Evolutionary conservation across 2,888 invertebrate genomes (phyloP), one percentile per base, ranked within the genome.

Genomic region (Leptothorax acervorum): DNA sequence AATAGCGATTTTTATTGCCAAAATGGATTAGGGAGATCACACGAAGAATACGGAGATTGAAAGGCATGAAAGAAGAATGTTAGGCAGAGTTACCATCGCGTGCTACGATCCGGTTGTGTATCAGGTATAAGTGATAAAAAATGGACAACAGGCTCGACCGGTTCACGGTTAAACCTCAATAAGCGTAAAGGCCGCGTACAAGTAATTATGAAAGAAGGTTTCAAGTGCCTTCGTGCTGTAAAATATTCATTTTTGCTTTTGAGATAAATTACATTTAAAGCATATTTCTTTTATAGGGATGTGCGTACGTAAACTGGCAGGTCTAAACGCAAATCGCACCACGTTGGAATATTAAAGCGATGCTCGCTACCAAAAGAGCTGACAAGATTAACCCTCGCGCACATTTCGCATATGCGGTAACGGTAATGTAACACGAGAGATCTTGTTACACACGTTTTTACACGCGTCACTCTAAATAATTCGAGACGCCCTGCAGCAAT

Each of bases 81-180:
- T 74, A 55, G 60, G 18, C 83, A 82, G 86, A 76, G 57, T 76
- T 53, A 83, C 70, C 84, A 91, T 92, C 88, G 92, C 92, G 92
- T 92, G 92, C 88, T 91, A 86, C 89, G 83, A 91, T 89, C 90
- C 90, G 90, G 91, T 92, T 92, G 92, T 86, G 87, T 92, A 90
- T 86, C 84, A 73, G 87, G 90, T 89, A 90, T 92, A 92, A 92
- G 92, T 92, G 92, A 92, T 92, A 92, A 92, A 66, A 92, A 92
- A 91, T 91, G 90, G 91, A 91, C 92, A 90, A 89, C 88, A 90
- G 89, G 83, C 90, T 89, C 89, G 90, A 92, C 90, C 91, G 91
- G 91, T 92, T 90, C 91, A 88, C 87, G 89, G 88, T 90, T 90
- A 90, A 92, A 90, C 90, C 88, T 90, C 90, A 90, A 91, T 92